Evolutionary conservation across 1,140 invertebrate species (phyloP).

Genomic region (Polypedilum pembai): DNA sequence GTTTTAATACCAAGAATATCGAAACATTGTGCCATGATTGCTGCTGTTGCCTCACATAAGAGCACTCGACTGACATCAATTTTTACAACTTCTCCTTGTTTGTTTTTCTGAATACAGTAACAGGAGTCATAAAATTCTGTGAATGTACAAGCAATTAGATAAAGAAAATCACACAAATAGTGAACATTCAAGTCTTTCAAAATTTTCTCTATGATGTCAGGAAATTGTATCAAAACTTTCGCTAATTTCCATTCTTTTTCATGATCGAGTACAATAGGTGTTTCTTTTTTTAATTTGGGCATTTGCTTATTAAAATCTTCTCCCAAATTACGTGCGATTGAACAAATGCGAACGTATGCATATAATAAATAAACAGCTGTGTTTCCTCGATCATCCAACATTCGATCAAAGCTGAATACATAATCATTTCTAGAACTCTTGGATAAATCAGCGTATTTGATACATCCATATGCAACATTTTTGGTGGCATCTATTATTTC

Average conservation of each 20-base stretch:
- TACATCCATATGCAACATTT: slow-evolving; percentile 94
- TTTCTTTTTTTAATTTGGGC: slow-evolving; percentile 47
- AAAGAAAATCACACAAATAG: slow-evolving; percentile 90
- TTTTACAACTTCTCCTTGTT: slow-evolving; percentile 64
- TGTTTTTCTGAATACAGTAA: slow-evolving; percentile 93
- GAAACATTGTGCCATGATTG: slow-evolving; percentile 79
- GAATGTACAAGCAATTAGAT: slow-evolving; percentile 87
- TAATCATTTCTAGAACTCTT: slow-evolving; percentile 94
- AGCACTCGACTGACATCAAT: slow-evolving; percentile 82
- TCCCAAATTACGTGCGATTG: slow-evolving; percentile 76
- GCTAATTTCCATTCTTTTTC: slow-evolving; percentile 92
- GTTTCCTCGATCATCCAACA: slow-evolving; percentile 98
- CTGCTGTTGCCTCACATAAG: slow-evolving; percentile 86
- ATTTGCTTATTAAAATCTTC: slow-evolving; percentile 51
- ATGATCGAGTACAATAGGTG: slow-evolving; percentile 68
- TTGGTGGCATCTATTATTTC: slow-evolving; percentile 81
- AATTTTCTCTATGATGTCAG: slow-evolving; percentile 80
- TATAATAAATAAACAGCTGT: slow-evolving; percentile 98
- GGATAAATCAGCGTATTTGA: slow-evolving; percentile 95
- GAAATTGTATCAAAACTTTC: slow-evolving; percentile 77
- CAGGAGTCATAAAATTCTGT: slow-evolving; percentile 97
- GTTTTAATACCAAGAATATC: slow-evolving; percentile 87
- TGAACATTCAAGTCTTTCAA: slow-evolving; percentile 81
- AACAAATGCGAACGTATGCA: slow-evolving; percentile 87
- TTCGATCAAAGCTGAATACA: slow-evolving; percentile 98